Conservation (phyloP, 2,888 invertebrate species). For the Dryobotodes eremita region DNA sequence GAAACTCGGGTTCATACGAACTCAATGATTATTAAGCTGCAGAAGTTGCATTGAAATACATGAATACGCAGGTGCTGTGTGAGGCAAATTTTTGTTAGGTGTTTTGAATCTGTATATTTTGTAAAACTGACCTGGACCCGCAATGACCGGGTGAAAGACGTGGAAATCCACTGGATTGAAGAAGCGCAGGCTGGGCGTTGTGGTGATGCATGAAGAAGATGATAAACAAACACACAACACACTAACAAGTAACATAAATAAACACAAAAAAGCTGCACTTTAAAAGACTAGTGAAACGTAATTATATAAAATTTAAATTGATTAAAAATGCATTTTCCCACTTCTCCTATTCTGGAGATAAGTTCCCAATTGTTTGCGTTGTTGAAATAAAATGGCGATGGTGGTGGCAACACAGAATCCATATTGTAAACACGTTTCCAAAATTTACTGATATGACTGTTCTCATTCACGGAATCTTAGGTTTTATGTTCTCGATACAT, state of each 20-base stretch:
- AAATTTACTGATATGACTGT: neutral
- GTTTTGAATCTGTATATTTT: neutral
- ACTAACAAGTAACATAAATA: neutral
- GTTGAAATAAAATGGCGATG: neutral
- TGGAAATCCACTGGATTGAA: neutral
- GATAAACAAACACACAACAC: neutral
- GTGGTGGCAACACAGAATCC: too few relatives aligned
- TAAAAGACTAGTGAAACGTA: neutral
- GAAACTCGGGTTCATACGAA: conserved; percentile 13
- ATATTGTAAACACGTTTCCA: too few relatives aligned
- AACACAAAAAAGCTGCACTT: neutral
- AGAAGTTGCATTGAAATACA: conserved; percentile 22
- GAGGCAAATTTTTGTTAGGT: neutral
- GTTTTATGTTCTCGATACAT: too few relatives aligned
- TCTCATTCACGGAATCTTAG: neutral
- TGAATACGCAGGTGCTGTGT: neutral
- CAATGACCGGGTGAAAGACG: neutral
- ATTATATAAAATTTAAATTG: too few relatives aligned
- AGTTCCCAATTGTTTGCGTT: neutral
- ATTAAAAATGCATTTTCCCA: neutral
- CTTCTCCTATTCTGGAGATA: neutral
- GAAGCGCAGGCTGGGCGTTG: neutral
- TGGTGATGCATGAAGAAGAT: neutral
- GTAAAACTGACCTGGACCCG: neutral
- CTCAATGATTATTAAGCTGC: conserved; percentile 28